Base-by-base conservation (phyloP, 2,797 vertebrate species). In the Cryptoblepharus egeriae region DNA sequence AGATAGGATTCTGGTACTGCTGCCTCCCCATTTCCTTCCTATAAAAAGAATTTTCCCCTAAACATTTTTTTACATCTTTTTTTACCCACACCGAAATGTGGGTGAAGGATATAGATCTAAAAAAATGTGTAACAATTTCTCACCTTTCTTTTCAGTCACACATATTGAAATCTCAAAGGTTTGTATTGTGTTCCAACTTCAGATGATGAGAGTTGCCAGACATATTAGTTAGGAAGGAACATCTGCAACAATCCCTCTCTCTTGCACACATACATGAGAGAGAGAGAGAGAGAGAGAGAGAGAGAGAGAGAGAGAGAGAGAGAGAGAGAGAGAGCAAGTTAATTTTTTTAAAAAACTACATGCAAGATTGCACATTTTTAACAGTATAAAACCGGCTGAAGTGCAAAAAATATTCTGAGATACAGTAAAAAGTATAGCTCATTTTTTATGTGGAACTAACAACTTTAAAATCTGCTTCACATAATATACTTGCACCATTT, bases 331-430 rank as follows among this genome's bases (percentile, higher is more conserved):
- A 55, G 11, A 5, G n/a, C n/a, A n/a, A n/a, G 37, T 5, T 78
- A 52, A 80, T 32, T 84, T 84, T 87, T 89, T 64, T 69, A n/a
- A 35, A 18, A 64, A 88, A 20, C 69, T 55, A 37, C 9, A 77
- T 75, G 39, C 35, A 85, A 42, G 52, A 83, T 69, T 73, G 52
- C 52, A 26, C 9, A 9, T 69, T n/a, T 87, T 86, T 15, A 88
- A 88, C 65, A 73, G 68, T 90, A 64, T 28, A 84, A 85, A 91
- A 87, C 1, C 6, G 67, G 1, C 69, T 92, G 75, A 84, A 0
- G 0, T 77, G 30, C n/a, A 85, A 42, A 67, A 75, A 58, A 92
- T 85, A 89, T 85, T 82, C 22, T 35, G 81, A 87, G 75, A 83
- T 84, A 71, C 26, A 57, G 4, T 49, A 75, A 81, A 74, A 76